Base-by-base conservation (phyloP, 1,140 invertebrate genomes). In the Coelopa frigida region DNA sequence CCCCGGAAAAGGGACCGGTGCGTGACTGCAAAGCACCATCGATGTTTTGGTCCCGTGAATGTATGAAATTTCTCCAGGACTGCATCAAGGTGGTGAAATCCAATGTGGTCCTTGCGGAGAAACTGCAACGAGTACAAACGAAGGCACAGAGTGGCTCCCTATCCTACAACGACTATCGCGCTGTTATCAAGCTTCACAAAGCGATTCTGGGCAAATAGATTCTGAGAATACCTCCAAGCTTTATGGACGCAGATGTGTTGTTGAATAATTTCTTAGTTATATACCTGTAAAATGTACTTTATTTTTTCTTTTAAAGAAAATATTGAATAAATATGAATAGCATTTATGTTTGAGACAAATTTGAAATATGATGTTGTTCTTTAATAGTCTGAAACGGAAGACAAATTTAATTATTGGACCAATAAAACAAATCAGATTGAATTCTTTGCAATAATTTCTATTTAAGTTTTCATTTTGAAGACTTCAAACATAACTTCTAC, bases 121-220 rank as follows among this genome's bases (percentile, higher is more conserved):
- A 63, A 11, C 44, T 67, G 29, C 43, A 56, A 20, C 59, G 59
- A 10, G 61, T 66, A 5, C 42, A 59, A 18, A 38, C 50, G 10
- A 56, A 63, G 27, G 59, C 60, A 6, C 41, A 47, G 24, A 53
- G 52, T 14, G 63, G 63, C 5, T 48, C 49, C 24, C 46, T 67
- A 20, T 67, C 63, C 31, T 56, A 66, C 33, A 67, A 66, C 44
- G 63, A 67, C 24, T 67, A 67, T 47, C 59, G 58, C 11, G 59
- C 62, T 12, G 62, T 66, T 3, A 66, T 66, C 23, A 48, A 50
- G 36, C 36, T 66, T 35, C 45, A 51, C 20, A 39, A 35, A 8
- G 36, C 46, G 12, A 11, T 43, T 8, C 15, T 11, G 12, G 27
- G 10, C 24, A 29, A 31, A 14, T 14, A 27, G 20, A 15, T n/a